These are phyloP conservation scores for Myodes glareolus DNA, from an alignment of 2,113 vertebrate species.

Conservation along the genomic window DNA sequence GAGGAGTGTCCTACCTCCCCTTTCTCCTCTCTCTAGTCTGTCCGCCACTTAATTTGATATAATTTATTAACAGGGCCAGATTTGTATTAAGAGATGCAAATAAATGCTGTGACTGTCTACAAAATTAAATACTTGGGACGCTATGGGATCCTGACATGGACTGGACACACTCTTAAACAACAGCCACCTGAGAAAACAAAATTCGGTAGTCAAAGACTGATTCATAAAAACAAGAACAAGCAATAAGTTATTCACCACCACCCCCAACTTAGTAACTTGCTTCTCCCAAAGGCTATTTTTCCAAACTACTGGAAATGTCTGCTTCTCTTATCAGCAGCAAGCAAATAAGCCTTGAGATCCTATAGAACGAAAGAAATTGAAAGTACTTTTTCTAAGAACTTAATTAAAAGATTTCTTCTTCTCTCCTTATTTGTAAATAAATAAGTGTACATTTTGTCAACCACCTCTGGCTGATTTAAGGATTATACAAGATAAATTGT, in stretches of 20 bases:
- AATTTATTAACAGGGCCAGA: not conserved
- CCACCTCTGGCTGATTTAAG: not conserved
- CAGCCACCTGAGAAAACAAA: not conserved
- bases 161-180: not conserved
- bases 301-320: not conserved
- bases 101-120: not conserved
- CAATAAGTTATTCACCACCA: not conserved
- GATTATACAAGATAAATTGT: not conserved
- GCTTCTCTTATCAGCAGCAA: not conserved
- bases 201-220: not conserved
- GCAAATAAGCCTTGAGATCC: not conserved
- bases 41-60: not conserved
- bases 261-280: not conserved
- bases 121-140: not conserved
- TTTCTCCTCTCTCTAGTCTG: not conserved
- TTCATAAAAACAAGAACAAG: not conserved
- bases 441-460: not conserved
- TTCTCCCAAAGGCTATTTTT: not conserved
- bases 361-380: not conserved
- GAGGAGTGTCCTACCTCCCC: not conserved
- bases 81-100: not conserved
- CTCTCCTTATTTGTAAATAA: slow-evolving; percentile 27
- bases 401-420: slow-evolving; percentile 25
- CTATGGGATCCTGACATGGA: not conserved
- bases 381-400: not conserved